Evolutionary conservation across 1,140 invertebrate genomes (phyloP), one percentile per base, ranked within the genome.

Genomic region (Pteromalus puparum): DNA sequence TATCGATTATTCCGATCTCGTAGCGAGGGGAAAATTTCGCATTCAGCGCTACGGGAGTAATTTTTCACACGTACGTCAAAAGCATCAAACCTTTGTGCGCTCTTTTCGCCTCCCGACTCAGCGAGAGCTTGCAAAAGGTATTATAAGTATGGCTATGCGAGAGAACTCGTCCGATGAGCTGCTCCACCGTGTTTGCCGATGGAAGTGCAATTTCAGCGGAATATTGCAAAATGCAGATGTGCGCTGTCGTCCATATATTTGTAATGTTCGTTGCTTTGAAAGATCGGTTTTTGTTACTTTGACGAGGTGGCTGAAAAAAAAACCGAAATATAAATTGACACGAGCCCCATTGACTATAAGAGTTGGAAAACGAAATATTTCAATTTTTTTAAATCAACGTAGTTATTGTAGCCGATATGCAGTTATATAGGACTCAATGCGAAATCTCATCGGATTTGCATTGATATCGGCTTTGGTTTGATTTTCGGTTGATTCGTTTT

Each of bases 1-100:
- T 85, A 85, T 85, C 73, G 83, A 85, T 85, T 81, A 85, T 85
- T 84, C 83, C 34, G 83, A 80, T 80, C 83, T 75, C 83, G 83
- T 81, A 76, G 83, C 12, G 46, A 42, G 48, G 48, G 26, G 46
- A 80, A 70, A 83, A 85, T 81, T 85, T 81, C 48, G 78, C 73
- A 81, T 85, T 85, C 78, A 85, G 7, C 73, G 34, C 61, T 81
- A 72, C 46, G 10, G 42, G 65, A 46, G 73, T 85, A 85, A 85
- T 81, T 85, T 85, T 85, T 81, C 79, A 85, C 34, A 81, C 73
- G 76, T 75, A 80, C 77, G 72, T 81, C 76, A 34, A 79, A 74
- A 79, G 21, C 83, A 68, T 84, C 83, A 81, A 84, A 48, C 34
- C 72, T 84, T 84, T 80, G 77, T 68, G 30, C 26, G 24, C 26